These are phyloP conservation scores for Drosophila nigritarsus DNA, from an alignment of 2,888 invertebrate genomes.

Conservation along the genomic window DNA sequence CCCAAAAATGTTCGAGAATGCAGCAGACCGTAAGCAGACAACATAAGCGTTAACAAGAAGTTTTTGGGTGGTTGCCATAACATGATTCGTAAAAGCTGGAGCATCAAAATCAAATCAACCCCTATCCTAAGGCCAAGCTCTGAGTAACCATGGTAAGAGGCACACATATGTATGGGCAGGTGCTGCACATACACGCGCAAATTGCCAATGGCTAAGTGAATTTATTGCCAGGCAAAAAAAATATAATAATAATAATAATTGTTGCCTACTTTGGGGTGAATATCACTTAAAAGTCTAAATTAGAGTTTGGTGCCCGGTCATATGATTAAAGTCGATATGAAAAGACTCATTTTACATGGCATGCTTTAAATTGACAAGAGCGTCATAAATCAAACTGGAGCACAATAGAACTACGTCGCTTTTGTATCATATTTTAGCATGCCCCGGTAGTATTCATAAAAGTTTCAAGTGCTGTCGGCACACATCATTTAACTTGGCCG, in stretches of 20 bases:
- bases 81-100: conserved; percentile 44
- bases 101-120: conserved; percentile 1
- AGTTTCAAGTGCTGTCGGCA: conserved; percentile 55
- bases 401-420: conserved; percentile 14
- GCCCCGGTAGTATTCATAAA: conserved; percentile 47
- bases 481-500: conserved; percentile 66
- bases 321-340: background rate
- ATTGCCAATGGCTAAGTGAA: conserved; percentile 63
- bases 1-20: conserved; percentile 58
- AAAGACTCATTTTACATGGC: conserved; percentile 4
- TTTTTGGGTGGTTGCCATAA: conserved; percentile 64
- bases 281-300: background rate
- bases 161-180: conserved; percentile 39
- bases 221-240: conserved; percentile 17
- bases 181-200: conserved; percentile 51
- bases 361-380: conserved; percentile 11
- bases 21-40: conserved; percentile 81
- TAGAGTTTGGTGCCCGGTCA: background rate
- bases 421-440: conserved; percentile 27
- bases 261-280: conserved; percentile 37
- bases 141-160: conserved; percentile 42
- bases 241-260: background rate
- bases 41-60: conserved; percentile 72
- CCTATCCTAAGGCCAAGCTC: background rate
- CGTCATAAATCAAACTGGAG: conserved; percentile 10